phyloP scores from a whole-genome alignment of 2,888 invertebrate genomes.

The Eubasilissa splendida region DNA sequence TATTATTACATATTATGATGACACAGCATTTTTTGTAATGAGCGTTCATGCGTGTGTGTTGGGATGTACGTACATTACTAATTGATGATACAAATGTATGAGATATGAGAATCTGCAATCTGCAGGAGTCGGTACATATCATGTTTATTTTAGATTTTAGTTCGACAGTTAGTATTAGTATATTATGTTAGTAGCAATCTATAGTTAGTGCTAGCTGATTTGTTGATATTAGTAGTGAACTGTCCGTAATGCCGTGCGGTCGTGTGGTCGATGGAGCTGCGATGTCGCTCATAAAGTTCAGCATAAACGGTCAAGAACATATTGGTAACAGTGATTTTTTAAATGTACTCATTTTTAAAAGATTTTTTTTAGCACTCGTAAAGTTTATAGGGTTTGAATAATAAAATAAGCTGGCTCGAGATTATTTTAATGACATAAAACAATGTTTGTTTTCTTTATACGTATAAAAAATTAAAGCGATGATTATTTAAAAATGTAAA shows the following conservation, averaged over 20 bases:
- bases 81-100: too few species aligned
- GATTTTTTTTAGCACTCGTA: neutral
- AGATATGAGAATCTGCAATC: too few species aligned
- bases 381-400: neutral
- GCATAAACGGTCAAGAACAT: conserved; percentile 45
- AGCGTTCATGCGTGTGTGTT: too few species aligned
- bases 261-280: neutral
- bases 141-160: too few species aligned
- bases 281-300: conserved; percentile 47
- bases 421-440: neutral
- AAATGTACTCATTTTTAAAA: neutral
- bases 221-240: neutral
- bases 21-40: too few species aligned
- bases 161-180: neutral
- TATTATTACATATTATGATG: too few species aligned
- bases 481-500: too few species aligned
- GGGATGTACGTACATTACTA: too few species aligned
- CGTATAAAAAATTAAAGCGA: too few species aligned
- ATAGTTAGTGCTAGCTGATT: neutral
- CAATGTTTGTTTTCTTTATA: neutral
- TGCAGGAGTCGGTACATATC: too few species aligned
- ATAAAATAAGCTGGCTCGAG: neutral
- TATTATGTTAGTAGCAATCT: neutral
- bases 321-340: conserved; percentile 18
- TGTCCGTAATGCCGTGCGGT: neutral